Evolutionary conservation across 1,140 invertebrate species (phyloP), one percentile per base, ranked within the genome.

Genomic region (Drosophila pandora): DNA sequence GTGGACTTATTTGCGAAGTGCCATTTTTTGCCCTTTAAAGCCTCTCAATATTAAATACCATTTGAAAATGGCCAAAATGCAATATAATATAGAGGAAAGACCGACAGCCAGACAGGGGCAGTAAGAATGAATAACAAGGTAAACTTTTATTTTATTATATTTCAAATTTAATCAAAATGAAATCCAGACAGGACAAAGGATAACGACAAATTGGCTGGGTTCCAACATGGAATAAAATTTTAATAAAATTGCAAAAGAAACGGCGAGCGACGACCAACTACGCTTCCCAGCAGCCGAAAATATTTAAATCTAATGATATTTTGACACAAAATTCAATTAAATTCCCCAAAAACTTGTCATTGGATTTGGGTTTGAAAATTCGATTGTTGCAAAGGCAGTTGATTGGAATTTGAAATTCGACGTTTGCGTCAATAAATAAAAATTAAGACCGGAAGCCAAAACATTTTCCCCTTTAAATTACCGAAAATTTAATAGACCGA

Each of bases 81-180:
- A 21, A 22, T 25, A 69, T 55, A 54, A 12, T 32, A 9, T 30
- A 10, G 25, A 45, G 54, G 32, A 37, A 37, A n/a, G 43, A 37
- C 60, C 21, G 23, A n/a, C 47, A 21, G 25, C 28, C 37, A 21
- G 37, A 8, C 22, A 37, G 13, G 12, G 28, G 39, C 4, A 23
- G n/a, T 13, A 65, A 64, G 61, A 64, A 75, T 71, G 60, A 77
- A 79, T 74, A 70, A 65, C 52, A 62, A 49, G 21, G 47, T 58
- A 61, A 55, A 64, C 79, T 67, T 85, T 68, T 71, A 79, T 79
- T 82, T 52, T 65, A 72, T 76, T 67, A 60, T 60, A 68, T 82
- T 82, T 77, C 41, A 58, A 76, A 84, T 83, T 85, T 80, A 63
- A 84, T 80, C 68, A 81, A 81, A 84, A 81, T 83, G 77, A 63